Conservation (phyloP, 1,140 invertebrate genomes). For the Drosophila tani region DNA sequence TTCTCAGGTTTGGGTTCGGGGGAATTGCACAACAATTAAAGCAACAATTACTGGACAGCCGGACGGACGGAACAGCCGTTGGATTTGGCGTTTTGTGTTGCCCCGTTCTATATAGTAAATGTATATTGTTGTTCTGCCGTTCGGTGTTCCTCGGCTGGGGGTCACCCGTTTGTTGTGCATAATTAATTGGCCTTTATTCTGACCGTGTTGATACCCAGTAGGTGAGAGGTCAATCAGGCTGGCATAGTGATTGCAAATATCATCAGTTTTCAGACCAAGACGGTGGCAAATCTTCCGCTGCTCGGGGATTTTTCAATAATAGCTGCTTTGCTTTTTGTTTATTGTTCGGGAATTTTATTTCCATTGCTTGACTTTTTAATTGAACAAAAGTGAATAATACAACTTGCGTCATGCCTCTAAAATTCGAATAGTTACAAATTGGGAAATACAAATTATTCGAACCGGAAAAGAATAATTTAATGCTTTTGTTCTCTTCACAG, state of each 20-base stretch:
- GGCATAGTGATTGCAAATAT: background rate
- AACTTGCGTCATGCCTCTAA: background rate
- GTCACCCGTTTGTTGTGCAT: slow-evolving; percentile 76
- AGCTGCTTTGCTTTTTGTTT: background rate
- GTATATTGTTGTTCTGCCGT: slow-evolving; percentile 29
- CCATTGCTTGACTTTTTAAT: background rate
- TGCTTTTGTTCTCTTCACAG: background rate
- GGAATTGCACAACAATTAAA: slow-evolving; percentile 70
- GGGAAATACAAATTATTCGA: background rate
- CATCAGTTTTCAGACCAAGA: no score
- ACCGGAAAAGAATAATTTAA: background rate
- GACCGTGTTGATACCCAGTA: slow-evolving; percentile 40
- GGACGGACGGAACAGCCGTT: slow-evolving; percentile 32
- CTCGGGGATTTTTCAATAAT: no score
- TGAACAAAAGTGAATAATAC: background rate
- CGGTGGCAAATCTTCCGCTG: no score
- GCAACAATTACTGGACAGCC: slow-evolving; percentile 78
- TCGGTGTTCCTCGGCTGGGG: slow-evolving; percentile 24
- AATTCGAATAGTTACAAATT: background rate
- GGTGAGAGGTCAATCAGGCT: background rate
- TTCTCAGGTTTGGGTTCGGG: slow-evolving; percentile 1
- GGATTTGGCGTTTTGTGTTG: slow-evolving; percentile 30
- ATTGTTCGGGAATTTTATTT: background rate
- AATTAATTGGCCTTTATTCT: slow-evolving; percentile 77
- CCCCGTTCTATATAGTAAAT: slow-evolving; percentile 8